Base-by-base conservation (phyloP, 2,113 vertebrate genomes). In the Myiozetetes cayanensis region DNA sequence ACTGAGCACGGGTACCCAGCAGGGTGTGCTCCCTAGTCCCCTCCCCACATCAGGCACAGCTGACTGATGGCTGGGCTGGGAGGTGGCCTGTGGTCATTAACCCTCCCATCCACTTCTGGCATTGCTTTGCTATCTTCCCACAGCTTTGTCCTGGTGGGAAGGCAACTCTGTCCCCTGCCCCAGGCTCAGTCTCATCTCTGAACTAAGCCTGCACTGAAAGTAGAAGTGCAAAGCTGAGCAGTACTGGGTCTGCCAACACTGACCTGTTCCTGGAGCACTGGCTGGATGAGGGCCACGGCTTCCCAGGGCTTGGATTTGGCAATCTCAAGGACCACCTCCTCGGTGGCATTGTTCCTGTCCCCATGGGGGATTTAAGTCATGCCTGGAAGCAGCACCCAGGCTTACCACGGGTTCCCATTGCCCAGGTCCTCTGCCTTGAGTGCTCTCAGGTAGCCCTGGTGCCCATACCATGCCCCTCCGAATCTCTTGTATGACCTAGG, bases 211-310 rank as follows among this genome's bases (percentile, higher is more conserved):
- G 53, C 0, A 0, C 37, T 59, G 65, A 28, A 53, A 67, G n/a
- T 8, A 0, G 1, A 50, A 43, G 31, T 0, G 0, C 41, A n/a
- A 14, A 41, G 37, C 37, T 35, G 47, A 43, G 65, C 9, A 13
- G 41, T 10, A 2, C 47, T 33, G 14, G 11, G 13, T 65, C 37
- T 41, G 35, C 59, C 46, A 28, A 6, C 0, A 0, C 5, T 0
- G 1, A 17, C 23, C 35, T 43, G 8, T 22, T 58, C 25, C 56
- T 52, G 35, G 23, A 68, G 43, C 35, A 6, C 47, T 8, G 41
- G 4, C 43, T 56, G 66, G 17, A 53, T 17, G 62, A 67, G 28
- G 12, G 37, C 47, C 4, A 0, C 0, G 0, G 22, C 49, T 76
- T 79, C 24, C n/a, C 30, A 75, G 49, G 53, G 28, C 23, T 77